phyloP scores from a whole-genome alignment of 1,140 invertebrate species.

The Anthonomus grandis region DNA sequence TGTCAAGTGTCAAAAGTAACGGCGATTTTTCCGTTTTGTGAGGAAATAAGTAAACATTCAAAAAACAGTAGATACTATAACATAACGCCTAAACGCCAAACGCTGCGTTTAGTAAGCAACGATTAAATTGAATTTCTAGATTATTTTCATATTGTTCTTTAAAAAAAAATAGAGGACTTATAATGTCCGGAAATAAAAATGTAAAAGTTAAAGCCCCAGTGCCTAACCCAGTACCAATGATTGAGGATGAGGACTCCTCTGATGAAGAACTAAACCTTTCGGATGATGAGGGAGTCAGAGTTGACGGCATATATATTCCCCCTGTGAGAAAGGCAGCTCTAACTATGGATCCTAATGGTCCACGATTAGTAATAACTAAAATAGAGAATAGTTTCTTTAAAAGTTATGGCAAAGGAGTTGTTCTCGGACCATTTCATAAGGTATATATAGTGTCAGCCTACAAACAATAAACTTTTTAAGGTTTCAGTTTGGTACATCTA shows the following conservation, averaged over 20 bases:
- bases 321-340: constrained; percentile 71
- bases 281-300: constrained; percentile 60
- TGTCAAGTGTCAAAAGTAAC: too few relatives aligned
- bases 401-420: constrained; percentile 85
- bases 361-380: constrained; percentile 85
- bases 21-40: too few relatives aligned
- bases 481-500: background rate
- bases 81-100: too few relatives aligned
- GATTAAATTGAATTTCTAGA: too few relatives aligned
- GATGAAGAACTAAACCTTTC: constrained; percentile 21
- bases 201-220: background rate
- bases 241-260: background rate
- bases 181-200: background rate
- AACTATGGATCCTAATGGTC: constrained; percentile 65
- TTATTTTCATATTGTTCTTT: too few relatives aligned
- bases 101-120: too few relatives aligned
- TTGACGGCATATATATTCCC: constrained; percentile 87
- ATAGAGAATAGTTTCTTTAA: constrained; percentile 97
- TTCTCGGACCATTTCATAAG: constrained; percentile 82
- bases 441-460: too few relatives aligned
- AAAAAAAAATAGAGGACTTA: too few relatives aligned
- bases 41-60: background rate
- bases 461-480: background rate
- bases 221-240: background rate
- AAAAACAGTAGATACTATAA: too few relatives aligned